Percentiles rank a stretch among this genome's conserved stretches.
phyloP scores from a whole-genome alignment of 2,113 vertebrate genomes.

The Calidris pugnax region DNA sequence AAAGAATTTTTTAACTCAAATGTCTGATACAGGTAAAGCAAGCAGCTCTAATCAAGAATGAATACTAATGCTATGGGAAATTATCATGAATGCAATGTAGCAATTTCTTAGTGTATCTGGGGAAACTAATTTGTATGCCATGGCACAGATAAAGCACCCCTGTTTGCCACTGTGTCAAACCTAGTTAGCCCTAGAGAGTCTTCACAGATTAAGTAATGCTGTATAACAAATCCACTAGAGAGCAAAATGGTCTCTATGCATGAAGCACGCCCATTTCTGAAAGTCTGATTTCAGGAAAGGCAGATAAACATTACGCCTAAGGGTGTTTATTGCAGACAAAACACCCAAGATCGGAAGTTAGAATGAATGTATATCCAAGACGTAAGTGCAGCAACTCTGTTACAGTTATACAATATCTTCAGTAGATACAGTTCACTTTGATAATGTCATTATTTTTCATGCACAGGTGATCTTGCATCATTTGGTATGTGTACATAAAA shows the following conservation, averaged over 20 bases:
- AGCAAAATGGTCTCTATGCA: not conserved
- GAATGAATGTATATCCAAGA: not conserved
- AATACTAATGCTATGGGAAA: not conserved
- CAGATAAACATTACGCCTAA: not conserved
- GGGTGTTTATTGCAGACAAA: not conserved
- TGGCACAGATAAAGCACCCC: not conserved
- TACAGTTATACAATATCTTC: not conserved
- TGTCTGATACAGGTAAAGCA: not conserved
- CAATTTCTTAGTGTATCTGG: not conserved
- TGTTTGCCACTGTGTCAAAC: not conserved
- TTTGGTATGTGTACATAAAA: not conserved
- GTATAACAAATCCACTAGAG: not conserved
- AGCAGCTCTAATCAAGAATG: not conserved
- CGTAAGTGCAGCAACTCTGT: not conserved
- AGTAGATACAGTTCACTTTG: not conserved
- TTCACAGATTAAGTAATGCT: not conserved
- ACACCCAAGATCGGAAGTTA: not conserved
- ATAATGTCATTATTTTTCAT: not conserved
- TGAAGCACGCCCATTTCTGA: not conserved
- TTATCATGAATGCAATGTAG: not conserved
- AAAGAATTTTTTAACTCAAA: not conserved
- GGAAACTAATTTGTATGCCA: not conserved
- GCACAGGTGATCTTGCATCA: not conserved
- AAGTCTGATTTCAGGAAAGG: not conserved
- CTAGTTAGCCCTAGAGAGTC: not conserved